Percentiles rank a stretch among this genome's conserved stretches.
These are phyloP conservation scores for Abrostola triplasia DNA, from an alignment of 2,888 invertebrate species.

Conservation along the genomic window DNA sequence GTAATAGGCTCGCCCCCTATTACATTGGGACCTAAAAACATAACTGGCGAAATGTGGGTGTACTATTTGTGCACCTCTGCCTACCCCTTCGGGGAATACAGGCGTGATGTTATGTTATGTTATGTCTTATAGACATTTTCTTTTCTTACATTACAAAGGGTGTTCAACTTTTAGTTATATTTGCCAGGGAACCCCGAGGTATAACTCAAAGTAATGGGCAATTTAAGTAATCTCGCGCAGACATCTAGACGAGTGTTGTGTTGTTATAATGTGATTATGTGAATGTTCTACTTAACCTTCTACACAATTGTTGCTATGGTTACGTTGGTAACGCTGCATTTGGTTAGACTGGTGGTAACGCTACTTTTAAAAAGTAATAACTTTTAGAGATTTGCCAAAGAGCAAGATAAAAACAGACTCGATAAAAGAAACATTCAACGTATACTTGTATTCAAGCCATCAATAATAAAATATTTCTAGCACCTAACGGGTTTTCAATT, in stretches of 20 bases:
- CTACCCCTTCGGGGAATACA: too few species aligned
- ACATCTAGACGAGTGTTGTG: slow-evolving; percentile 69
- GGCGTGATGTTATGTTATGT: too few species aligned
- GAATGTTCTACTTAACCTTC: slow-evolving; percentile 42
- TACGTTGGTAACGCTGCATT: slow-evolving; percentile 16
- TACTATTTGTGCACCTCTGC: too few species aligned
- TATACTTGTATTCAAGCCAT: neutral
- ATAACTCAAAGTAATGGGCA: slow-evolving; percentile 71
- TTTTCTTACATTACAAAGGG: neutral
- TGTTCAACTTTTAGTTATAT: slow-evolving; percentile 1
- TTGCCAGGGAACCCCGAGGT: slow-evolving; percentile 26
- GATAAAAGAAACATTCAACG: neutral
- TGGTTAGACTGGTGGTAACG: slow-evolving; percentile 3
- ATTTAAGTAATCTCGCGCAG: slow-evolving; percentile 73
- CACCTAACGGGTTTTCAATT: slow-evolving; percentile 4
- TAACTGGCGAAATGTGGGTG: too few species aligned
- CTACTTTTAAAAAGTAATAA: too few species aligned
- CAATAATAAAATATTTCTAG: slow-evolving; percentile 7
- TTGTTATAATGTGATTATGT: slow-evolving; percentile 69
- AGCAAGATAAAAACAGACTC: too few species aligned
- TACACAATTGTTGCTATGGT: slow-evolving; percentile 11
- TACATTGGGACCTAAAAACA: too few species aligned
- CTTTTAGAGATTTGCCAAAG: too few species aligned
- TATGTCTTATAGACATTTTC: too few species aligned
- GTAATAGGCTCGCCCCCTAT: too few species aligned